Percentiles rank a stretch among this genome's conserved stretches.
These are phyloP conservation scores for Sciurus niger DNA, from an alignment of 2,113 vertebrate genomes.

Conservation along the genomic window DNA sequence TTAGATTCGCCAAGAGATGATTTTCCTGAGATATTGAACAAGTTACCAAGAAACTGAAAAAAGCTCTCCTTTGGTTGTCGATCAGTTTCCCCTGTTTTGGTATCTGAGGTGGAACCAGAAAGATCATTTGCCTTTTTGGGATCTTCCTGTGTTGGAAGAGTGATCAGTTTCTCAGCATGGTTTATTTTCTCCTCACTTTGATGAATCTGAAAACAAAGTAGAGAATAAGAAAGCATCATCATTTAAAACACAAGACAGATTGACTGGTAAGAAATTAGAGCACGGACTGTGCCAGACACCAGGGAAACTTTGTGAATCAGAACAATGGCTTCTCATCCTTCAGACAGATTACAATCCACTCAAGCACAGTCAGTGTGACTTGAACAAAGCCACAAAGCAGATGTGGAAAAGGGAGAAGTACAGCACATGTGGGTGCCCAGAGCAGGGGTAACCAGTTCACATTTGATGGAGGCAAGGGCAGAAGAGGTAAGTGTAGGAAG, in stretches of 20 bases:
- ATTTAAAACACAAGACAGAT: background rate
- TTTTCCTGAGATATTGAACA: conserved; percentile 90
- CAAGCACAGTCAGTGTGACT: background rate
- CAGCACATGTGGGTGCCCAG: rapidly evolving
- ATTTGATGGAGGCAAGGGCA: background rate
- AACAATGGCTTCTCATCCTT: background rate
- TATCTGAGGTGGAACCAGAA: conserved; percentile 81
- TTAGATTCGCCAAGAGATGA: conserved; percentile 86
- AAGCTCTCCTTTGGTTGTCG: conserved; percentile 90
- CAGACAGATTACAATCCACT: background rate
- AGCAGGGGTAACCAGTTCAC: background rate
- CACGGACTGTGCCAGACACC: background rate
- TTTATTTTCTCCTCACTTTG: conserved; percentile 85
- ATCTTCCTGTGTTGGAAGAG: conserved; percentile 84
- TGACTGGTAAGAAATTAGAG: background rate
- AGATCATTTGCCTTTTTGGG: conserved; percentile 87
- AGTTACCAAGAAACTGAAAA: conserved; percentile 91
- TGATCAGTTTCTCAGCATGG: conserved; percentile 83
- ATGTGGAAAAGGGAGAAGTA: background rate
- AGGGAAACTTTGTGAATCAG: background rate
- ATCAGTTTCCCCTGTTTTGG: conserved; percentile 84
- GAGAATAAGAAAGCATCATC: background rate
- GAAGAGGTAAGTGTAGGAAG: background rate
- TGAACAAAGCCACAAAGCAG: background rate
- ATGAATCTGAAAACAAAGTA: conserved; percentile 80